phyloP scores from a whole-genome alignment of 2,797 vertebrate species.

The Lateolabrax maculatus region DNA sequence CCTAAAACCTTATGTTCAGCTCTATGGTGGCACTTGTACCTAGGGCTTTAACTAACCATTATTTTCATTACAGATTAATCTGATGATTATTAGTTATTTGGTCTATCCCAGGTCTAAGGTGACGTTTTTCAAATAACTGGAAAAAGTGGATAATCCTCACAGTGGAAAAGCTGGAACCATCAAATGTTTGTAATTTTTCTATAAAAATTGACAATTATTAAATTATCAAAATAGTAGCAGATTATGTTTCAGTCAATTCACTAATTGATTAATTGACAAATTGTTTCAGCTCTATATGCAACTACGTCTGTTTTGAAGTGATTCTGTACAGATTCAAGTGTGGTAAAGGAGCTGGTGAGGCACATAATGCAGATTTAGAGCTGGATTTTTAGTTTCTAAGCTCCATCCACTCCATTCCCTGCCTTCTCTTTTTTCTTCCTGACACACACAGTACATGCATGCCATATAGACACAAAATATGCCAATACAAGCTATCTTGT shows the following conservation, averaged over 20 bases:
- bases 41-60: neutral
- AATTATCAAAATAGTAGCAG: neutral
- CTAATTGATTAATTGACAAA: neutral
- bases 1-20: neutral
- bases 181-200: neutral
- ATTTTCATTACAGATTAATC: neutral
- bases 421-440: neutral
- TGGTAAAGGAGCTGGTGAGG: constrained; percentile 11
- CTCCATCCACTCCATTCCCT: constrained; percentile 22
- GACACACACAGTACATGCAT: constrained; percentile 31
- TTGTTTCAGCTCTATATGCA: neutral
- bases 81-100: too few species aligned
- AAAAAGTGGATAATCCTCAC: neutral
- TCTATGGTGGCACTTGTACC: neutral
- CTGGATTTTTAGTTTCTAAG: constrained; percentile 8
- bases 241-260: neutral
- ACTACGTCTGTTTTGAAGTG: neutral
- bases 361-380: constrained; percentile 15
- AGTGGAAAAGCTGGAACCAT: neutral
- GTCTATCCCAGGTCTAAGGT: neutral
- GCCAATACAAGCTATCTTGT: constrained; percentile 42
- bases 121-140: neutral
- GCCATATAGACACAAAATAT: constrained; percentile 27
- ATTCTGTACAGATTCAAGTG: neutral
- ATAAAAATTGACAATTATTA: neutral